These are phyloP conservation scores for Miniopterus natalensis DNA, from an alignment of 2,113 vertebrate genomes.

Conservation along the genomic window DNA sequence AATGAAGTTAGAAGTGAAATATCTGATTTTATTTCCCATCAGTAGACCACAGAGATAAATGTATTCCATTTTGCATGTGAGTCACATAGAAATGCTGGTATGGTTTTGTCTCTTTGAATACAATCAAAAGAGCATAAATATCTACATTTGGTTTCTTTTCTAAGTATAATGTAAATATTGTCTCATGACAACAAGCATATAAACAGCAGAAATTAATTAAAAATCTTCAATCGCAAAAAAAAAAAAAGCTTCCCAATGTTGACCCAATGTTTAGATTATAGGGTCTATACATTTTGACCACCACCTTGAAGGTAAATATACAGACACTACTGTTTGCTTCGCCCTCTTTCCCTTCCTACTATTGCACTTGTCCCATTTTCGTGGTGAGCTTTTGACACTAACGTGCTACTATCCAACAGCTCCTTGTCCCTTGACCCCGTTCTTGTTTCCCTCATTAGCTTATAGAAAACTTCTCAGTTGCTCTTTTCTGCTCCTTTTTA, in stretches of 20 bases:
- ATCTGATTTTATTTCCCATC: slow-evolving; percentile 60
- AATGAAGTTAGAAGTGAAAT: slow-evolving; percentile 31
- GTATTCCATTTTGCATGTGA: slow-evolving; percentile 26
- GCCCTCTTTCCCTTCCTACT: not conserved
- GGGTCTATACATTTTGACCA: not conserved
- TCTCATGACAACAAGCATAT: not conserved
- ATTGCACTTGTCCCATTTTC: not conserved
- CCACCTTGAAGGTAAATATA: not conserved
- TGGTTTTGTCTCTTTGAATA: not conserved
- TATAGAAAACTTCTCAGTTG: not conserved
- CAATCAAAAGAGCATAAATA: not conserved
- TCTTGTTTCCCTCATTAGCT: not conserved
- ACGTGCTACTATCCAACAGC: not conserved
- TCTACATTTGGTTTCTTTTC: not conserved
- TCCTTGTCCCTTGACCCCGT: not conserved
- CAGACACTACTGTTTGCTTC: not conserved
- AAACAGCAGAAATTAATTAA: slow-evolving; percentile 1
- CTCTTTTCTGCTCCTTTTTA: not conserved
- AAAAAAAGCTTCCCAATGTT: not conserved
- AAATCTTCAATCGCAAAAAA: not conserved
- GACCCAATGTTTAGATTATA: not conserved
- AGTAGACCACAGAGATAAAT: not conserved
- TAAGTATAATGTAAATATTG: not conserved
- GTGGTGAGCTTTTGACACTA: not conserved
- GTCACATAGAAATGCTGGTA: slow-evolving; percentile 13